A percentile compares a stretch with the other conserved stretches of the same genome.
These are phyloP conservation scores for Uloborus plumipes DNA, from an alignment of 2,888 invertebrate genomes.

Conservation along the genomic window DNA sequence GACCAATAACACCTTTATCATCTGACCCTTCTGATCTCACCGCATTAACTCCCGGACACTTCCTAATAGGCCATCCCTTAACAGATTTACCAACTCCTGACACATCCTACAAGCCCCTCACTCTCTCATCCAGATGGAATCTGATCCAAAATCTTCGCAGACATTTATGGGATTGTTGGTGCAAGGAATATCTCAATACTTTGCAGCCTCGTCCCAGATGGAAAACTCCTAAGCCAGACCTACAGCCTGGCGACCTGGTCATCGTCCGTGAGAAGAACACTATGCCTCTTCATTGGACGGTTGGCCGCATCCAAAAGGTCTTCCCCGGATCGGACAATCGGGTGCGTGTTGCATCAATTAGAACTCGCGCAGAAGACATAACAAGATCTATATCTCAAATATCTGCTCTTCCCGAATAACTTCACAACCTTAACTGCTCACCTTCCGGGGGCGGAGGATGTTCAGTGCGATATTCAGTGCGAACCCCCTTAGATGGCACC, in stretches of 20 bases:
- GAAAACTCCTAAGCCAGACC: neutral
- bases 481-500: too few relatives aligned
- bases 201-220: constrained; percentile 3
- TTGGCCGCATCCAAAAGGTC: neutral
- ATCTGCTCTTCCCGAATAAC: too few relatives aligned
- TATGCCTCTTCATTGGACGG: neutral
- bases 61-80: neutral
- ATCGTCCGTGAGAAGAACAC: neutral
- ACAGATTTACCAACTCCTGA: neutral
- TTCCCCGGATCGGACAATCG: neutral
- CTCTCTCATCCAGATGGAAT: constrained; percentile 1
- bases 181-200: constrained; percentile 3
- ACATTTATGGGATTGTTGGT: constrained; percentile 5
- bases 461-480: too few relatives aligned
- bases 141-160: neutral
- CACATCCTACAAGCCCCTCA: neutral
- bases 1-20: constrained; percentile 10
- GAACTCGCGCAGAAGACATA: too few relatives aligned
- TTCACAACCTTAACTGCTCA: too few relatives aligned
- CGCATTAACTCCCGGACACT: constrained; percentile 22
- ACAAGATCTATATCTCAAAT: too few relatives aligned
- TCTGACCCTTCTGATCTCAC: constrained; percentile 7
- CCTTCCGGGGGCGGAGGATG: too few relatives aligned
- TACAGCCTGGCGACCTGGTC: neutral
- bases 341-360: neutral